Percentiles rank a stretch among this genome's conserved stretches.
Evolutionary conservation across 2,113 vertebrate species (phyloP).

Genomic region (Malurus cyaneus): DNA sequence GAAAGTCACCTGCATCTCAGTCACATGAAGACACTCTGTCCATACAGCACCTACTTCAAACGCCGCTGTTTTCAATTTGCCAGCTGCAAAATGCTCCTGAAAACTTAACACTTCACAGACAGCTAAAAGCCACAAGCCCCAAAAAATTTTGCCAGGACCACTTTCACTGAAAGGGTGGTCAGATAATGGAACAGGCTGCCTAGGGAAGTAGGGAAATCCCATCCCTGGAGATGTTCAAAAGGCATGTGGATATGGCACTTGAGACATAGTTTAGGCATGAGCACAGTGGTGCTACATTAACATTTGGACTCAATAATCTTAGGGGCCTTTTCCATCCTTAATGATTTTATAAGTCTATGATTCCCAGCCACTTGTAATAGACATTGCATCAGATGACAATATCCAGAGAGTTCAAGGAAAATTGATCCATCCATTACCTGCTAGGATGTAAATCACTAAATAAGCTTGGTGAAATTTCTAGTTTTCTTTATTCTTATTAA

Average conservation of each 20-base stretch:
- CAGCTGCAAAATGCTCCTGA: neutral
- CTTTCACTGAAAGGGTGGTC: neutral
- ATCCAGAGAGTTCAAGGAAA: neutral
- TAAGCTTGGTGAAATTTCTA: neutral
- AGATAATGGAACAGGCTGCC: neutral
- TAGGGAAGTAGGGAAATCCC: neutral
- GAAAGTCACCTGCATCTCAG: neutral
- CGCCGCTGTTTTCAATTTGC: neutral
- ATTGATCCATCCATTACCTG: neutral
- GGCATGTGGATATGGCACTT: neutral
- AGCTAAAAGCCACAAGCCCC: neutral
- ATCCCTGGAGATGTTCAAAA: neutral
- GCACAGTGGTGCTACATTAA: accelerated
- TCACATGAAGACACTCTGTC: neutral
- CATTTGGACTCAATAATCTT: neutral
- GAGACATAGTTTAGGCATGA: too few relatives aligned
- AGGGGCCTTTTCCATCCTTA: neutral
- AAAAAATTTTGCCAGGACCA: neutral
- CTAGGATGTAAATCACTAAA: neutral
- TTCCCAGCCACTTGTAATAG: neutral
- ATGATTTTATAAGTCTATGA: neutral
- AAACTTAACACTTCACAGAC: neutral
- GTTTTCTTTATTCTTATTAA: neutral
- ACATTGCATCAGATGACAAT: neutral
- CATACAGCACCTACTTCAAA: neutral